Conservation (phyloP, 2,888 invertebrate species). For the Cabera pusaria region DNA sequence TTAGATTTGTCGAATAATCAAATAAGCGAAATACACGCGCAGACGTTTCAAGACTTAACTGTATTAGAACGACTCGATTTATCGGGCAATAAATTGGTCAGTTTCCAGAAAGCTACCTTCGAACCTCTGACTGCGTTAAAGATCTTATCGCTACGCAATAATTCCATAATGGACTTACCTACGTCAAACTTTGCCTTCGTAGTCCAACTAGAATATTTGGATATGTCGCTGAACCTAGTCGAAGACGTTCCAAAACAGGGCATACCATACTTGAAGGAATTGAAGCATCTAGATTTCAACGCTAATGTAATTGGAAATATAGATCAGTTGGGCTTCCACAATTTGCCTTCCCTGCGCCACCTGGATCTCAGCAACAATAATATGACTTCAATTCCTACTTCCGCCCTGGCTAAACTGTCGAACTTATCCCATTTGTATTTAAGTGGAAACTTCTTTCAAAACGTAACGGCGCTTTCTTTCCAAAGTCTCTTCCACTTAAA, state of each 20-base stretch:
- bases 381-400: conserved; percentile 89
- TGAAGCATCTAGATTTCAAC: conserved; percentile 87
- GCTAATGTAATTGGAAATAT: conserved; percentile 90
- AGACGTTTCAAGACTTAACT: conserved; percentile 90
- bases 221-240: conserved; percentile 91
- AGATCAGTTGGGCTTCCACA: conserved; percentile 88
- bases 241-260: conserved; percentile 88
- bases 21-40: conserved; percentile 87
- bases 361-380: conserved; percentile 93
- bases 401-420: conserved; percentile 89
- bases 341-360: conserved; percentile 87
- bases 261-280: conserved; percentile 87
- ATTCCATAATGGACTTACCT: conserved; percentile 91
- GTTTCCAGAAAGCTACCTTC: conserved; percentile 88
- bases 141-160: conserved; percentile 89
- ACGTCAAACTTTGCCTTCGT: conserved; percentile 86
- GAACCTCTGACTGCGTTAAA: conserved; percentile 87
- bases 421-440: conserved; percentile 90
- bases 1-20: conserved; percentile 91
- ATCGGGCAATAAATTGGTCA: conserved; percentile 89
- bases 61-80: conserved; percentile 89
- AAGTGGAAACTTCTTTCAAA: conserved; percentile 90
- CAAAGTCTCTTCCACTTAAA: conserved; percentile 92
- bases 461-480: conserved; percentile 90
- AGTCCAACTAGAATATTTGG: conserved; percentile 87